Base-by-base conservation (phyloP, 2,888 invertebrate species). In the Brachynemurus nebulosus region DNA sequence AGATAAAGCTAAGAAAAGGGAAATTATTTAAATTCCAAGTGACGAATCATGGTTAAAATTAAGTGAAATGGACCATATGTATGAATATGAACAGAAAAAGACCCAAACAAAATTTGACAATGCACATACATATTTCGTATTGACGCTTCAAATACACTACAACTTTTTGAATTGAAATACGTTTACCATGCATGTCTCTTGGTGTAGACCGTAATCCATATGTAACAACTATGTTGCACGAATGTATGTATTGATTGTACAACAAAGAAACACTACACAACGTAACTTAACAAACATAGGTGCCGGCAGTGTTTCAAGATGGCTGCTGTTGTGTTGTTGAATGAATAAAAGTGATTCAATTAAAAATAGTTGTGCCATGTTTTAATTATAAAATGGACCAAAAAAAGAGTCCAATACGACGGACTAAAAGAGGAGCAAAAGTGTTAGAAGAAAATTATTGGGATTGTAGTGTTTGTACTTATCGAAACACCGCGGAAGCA, bases 401-500 rank as follows among this genome's bases (percentile, higher is more conserved):
- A 61, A 83, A 83, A 70, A 83, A 82, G 70, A 81, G 79, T 69
- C 80, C 80, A 57, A 77, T 79, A 61, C 71, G 80, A 61, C 72
- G 81, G 68, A 76, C 76, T 66, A 88, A 88, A 74, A 80, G 88
- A 70, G 85, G 84, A 64, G 79, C 80, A 57, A 82, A 82, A 72
- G 78, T 76, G 63, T 68, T 80, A 61, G 91, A 91, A 74, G 93
- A 93, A 65, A 88, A 86, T 66, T 84, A 80, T 67, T 97, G 97
- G 97, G 95, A 96, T 70, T 97, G 97, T 70, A 92, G 92, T 71
- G 95, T 96, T 62, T 97, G 97, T 71, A 97, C 97, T 49, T 96
- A 86, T 70, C 80, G 90, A 66, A 96, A 96, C 70, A 88, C 91
- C 59, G 89, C 91, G 53, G 95, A 96, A 77, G 93, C 95, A 54